These are phyloP conservation scores for Pygmarrhopalites habei DNA, from an alignment of 1,140 invertebrate species.

Conservation along the genomic window DNA sequence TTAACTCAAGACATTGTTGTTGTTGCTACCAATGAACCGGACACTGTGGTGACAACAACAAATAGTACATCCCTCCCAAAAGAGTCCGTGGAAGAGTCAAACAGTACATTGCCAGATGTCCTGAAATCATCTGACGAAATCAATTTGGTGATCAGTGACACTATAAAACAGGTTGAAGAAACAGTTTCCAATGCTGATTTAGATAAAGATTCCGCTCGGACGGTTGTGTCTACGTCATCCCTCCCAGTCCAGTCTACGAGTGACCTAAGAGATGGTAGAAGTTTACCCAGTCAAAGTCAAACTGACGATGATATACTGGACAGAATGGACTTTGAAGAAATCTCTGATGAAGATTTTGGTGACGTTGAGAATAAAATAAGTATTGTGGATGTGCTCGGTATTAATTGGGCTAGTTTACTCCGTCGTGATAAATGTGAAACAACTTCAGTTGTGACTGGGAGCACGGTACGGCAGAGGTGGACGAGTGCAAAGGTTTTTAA, in stretches of 20 bases:
- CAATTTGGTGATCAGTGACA: background rate
- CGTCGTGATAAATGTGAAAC: conserved; percentile 56
- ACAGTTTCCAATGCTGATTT: background rate
- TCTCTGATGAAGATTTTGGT: conserved; percentile 77
- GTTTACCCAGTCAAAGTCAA: conserved; percentile 25
- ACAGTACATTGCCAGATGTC: too few relatives aligned
- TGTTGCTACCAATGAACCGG: background rate
- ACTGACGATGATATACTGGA: conserved; percentile 61
- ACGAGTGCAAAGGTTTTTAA: conserved; percentile 61
- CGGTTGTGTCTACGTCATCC: conserved; percentile 3
- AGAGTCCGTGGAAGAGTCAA: background rate
- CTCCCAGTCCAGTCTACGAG: background rate
- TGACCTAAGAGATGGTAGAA: background rate
- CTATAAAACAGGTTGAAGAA: background rate
- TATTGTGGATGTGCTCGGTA: conserved; percentile 77
- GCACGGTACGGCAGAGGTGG: conserved; percentile 64
- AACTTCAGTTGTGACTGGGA: conserved; percentile 47
- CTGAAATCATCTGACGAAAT: background rate
- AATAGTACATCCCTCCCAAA: too few relatives aligned
- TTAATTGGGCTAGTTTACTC: conserved; percentile 82
- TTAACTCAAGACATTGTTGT: conserved; percentile 8
- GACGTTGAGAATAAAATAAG: conserved; percentile 58
- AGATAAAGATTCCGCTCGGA: background rate
- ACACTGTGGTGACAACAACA: background rate
- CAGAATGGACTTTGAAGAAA: conserved; percentile 78